These are phyloP conservation scores for Erynnis tages DNA, from an alignment of 2,888 invertebrate species.

Conservation along the genomic window DNA sequence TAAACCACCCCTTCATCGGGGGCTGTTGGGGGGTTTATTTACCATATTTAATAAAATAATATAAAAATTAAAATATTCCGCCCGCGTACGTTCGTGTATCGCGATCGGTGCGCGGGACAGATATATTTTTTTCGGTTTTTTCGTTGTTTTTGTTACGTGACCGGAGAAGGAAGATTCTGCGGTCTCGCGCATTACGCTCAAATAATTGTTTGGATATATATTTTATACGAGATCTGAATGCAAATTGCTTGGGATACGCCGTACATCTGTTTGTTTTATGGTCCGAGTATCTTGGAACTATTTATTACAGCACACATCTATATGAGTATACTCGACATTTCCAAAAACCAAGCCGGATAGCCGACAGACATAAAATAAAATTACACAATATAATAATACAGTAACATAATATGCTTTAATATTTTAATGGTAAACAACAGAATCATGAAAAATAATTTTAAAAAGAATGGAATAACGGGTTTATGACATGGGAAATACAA, in stretches of 20 bases:
- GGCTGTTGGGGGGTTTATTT: constrained; percentile 48
- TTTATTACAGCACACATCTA: too few relatives aligned
- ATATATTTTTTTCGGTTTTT: constrained; percentile 48
- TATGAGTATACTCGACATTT: too few relatives aligned
- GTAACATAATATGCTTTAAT: too few relatives aligned
- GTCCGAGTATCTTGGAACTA: too few relatives aligned
- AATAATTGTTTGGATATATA: constrained; percentile 65
- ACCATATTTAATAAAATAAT: constrained; percentile 69
- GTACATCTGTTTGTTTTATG: too few relatives aligned
- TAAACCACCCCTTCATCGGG: constrained; percentile 46
- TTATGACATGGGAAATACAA: too few relatives aligned
- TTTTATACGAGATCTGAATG: constrained; percentile 35
- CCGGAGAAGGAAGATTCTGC: constrained; percentile 65
- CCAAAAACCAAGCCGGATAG: too few relatives aligned
- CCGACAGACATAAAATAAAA: too few relatives aligned
- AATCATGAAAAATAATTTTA: too few relatives aligned
- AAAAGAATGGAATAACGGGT: too few relatives aligned
- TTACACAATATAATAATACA: too few relatives aligned
- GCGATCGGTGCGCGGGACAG: constrained; percentile 74
- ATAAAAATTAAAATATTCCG: constrained; percentile 75
- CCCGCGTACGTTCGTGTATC: constrained; percentile 70
- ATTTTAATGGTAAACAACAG: too few relatives aligned
- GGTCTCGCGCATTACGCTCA: constrained; percentile 62
- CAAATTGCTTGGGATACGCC: constrained; percentile 5
- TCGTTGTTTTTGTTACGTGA: constrained; percentile 69